A percentile compares a stretch with the other conserved stretches of the same genome.
Conservation (phyloP, 2,797 vertebrate species). For the Anguilla anguilla region DNA sequence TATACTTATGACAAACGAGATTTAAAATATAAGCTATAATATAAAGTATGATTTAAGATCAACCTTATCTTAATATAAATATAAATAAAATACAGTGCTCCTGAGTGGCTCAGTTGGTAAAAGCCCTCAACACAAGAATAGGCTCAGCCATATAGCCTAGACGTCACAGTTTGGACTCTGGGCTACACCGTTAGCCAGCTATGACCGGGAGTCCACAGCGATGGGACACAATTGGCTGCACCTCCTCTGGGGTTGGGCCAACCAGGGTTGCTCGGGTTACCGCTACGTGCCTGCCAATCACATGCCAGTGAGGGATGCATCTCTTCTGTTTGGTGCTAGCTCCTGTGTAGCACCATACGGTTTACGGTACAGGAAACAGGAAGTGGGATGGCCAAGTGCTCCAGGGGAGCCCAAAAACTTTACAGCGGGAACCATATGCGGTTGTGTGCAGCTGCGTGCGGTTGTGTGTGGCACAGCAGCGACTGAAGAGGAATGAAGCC, state of each 20-base stretch:
- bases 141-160: not conserved
- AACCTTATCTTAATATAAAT: not conserved
- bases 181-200: not conserved
- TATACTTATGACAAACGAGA: not conserved
- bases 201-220: not conserved
- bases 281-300: too few species aligned
- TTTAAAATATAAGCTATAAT: not conserved
- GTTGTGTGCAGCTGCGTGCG: too few species aligned
- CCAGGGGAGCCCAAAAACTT: too few species aligned
- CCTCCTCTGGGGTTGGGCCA: not conserved
- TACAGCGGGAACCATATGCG: too few species aligned
- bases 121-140: not conserved
- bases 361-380: too few species aligned
- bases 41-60: not conserved
- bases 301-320: too few species aligned
- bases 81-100: not conserved
- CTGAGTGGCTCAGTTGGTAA: not conserved
- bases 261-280: too few species aligned
- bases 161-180: not conserved
- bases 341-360: too few species aligned
- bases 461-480: too few species aligned
- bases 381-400: too few species aligned
- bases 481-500: too few species aligned
- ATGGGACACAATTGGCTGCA: not conserved
- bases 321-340: too few species aligned